Evolutionary conservation across 2,888 invertebrate species (phyloP), one percentile per base, ranked within the genome.

Genomic region (Temnothorax rugatulus): DNA sequence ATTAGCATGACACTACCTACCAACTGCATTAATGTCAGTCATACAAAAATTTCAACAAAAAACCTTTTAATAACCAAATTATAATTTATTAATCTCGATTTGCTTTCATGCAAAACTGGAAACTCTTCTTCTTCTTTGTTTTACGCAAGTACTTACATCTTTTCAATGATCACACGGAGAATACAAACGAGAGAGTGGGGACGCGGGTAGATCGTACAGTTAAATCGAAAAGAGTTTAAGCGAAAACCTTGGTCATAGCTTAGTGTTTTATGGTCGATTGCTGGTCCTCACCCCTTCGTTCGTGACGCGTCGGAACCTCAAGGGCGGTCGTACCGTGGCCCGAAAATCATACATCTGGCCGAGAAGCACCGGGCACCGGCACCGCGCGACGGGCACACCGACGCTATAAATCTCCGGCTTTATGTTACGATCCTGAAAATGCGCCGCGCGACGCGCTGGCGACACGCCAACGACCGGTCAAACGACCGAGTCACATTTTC

Each of bases 1-100:
- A 18, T 94, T 94, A 93, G 93, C 94, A 93, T 94, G 93, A 94
- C 93, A 93, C 93, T 94, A 47, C 93, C 29, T 94, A 94, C 1
- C 93, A 92, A 91, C 93, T 93, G 93, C 94, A 93, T 93, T 94
- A 94, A 92, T 92, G 92, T 91, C 93, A 18, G 0, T 25, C 15
- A 18, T 9, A 5, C 21, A 64, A 64, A 64, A 5, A n/a, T 64
- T n/a, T 63, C n/a, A 38, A 38, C 59, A 9, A 11, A 47, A 52
- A 11, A 18, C 18, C 18, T 9, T 69, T 18, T 69, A n/a, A 69
- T 69, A 47, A 34, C 11, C 2, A 9, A 68, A 18, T 47, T 5
- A 41, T 66, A 25, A 21, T 50, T 50, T 9, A 75, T 82, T 13
- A 61, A 74, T 57, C 21, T 41, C 34, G 50, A 61, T 29, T 66